Conservation (phyloP, 2,113 vertebrate genomes). For the Trochalopteron elliotii region DNA sequence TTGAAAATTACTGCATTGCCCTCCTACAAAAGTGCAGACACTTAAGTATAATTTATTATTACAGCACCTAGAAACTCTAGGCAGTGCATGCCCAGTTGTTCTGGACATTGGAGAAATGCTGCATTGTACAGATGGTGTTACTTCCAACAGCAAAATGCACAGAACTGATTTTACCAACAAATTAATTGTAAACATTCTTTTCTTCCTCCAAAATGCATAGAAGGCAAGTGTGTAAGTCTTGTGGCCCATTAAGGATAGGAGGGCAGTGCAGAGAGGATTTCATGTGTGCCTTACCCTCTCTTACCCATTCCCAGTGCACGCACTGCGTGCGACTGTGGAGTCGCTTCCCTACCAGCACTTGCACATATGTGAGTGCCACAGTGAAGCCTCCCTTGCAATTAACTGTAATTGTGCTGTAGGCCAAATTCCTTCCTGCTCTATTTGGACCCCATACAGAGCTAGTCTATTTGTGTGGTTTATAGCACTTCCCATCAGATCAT, state of each 20-base stretch:
- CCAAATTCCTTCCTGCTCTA: conserved; percentile 51
- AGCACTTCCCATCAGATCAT: conserved; percentile 48
- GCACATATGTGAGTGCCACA: conserved; percentile 23
- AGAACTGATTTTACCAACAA: background rate
- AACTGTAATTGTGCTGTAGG: conserved; percentile 50
- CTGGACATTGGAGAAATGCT: background rate
- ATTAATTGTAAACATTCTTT: background rate
- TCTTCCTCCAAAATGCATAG: background rate
- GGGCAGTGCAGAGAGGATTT: background rate
- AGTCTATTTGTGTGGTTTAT: conserved; percentile 22
- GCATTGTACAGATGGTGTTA: background rate
- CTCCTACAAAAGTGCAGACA: background rate
- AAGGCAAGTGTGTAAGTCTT: background rate
- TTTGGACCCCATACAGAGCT: conserved; percentile 55
- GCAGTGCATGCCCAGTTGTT: background rate
- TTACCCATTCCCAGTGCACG: background rate
- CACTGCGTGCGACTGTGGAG: background rate
- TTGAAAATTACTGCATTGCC: background rate
- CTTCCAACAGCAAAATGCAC: background rate
- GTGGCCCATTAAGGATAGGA: background rate
- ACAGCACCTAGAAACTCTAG: background rate
- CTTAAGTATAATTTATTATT: background rate
- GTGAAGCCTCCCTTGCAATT: conserved; percentile 37
- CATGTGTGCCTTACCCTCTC: background rate
- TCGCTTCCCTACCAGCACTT: background rate